Evolutionary conservation across 1,140 invertebrate species (phyloP), one percentile per base, ranked within the genome.

Genomic region (Drosophila quadrilineata): DNA sequence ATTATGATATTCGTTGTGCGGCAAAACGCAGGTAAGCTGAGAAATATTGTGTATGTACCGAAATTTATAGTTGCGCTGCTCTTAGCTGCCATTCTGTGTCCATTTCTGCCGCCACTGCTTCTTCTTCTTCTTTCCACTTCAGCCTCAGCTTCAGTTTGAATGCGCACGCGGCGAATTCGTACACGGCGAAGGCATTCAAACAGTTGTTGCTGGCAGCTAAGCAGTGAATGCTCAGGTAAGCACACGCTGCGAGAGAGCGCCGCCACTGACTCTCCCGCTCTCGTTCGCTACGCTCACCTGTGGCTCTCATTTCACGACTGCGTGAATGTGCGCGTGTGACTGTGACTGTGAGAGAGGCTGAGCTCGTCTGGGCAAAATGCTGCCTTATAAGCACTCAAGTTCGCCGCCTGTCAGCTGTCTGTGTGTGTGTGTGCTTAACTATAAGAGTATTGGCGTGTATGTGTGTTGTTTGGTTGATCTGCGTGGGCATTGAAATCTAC

Each of bases 351-450:
- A 28, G 50, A 33, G 65, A 64, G 50, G 56, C n/a, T n/a, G n/a
- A 48, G 64, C 28, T 33, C 28, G 64, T 40, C 50, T 73, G 74
- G 56, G 62, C 71, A 80, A 64, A n/a, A 41, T 68, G 79, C 56
- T 71, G 66, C 79, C 79, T 79, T 85, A 85, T 85, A 85, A 77
- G 79, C 79, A 56, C 70, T 71, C 62, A 84, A 85, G 71, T 75
- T 71, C 56, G 52, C 75, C 73, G 74, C 69, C 48, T 67, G 70
- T 31, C 50, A 56, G 38, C 17, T 46, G 22, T 17, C 6, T 26
- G 29, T 31, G 10, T 16, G 10, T 45, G 9, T 62, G 54, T 35
- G 40, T 45, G 16, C 41, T 16, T 24, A 35, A 21, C 35, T 45
- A 17, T 29, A 12, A 45, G 45, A 14, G 26, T 29, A 43, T 48